Conservation (phyloP, 2,797 vertebrate genomes). For the Rhadinocentrus ornatus region DNA sequence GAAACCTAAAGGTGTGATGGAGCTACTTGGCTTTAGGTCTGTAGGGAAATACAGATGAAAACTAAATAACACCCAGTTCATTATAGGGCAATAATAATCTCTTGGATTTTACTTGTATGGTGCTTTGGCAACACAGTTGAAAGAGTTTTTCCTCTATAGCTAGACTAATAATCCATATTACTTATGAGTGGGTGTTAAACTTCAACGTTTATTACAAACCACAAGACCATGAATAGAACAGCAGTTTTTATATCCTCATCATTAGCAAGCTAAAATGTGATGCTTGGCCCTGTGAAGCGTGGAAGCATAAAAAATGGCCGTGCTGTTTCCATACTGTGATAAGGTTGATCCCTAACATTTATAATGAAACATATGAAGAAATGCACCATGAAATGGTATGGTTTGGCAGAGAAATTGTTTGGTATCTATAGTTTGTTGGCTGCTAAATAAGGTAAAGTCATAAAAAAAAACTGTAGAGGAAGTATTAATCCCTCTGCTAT, state of each 20-base stretch:
- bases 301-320: neutral
- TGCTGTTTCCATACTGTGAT: neutral
- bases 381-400: no score
- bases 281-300: neutral
- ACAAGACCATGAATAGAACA: slow-evolving; percentile 5
- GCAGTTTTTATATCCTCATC: neutral
- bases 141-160: slow-evolving; percentile 3
- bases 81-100: slow-evolving; percentile 29
- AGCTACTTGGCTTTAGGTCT: neutral
- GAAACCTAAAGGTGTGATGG: slow-evolving; percentile 14
- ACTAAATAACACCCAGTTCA: neutral
- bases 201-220: slow-evolving; percentile 14
- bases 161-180: slow-evolving; percentile 7
- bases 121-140: slow-evolving; percentile 16
- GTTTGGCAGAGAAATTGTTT: no score
- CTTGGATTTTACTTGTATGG: slow-evolving; percentile 1
- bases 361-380: no score
- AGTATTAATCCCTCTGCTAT: no score
- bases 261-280: neutral
- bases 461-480: no score
- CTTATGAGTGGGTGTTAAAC: neutral
- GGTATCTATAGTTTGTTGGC: no score
- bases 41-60: slow-evolving; percentile 2
- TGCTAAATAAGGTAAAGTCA: no score
- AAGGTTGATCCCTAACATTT: no score